Percentiles rank a stretch among this genome's conserved stretches.
Conservation (phyloP, 2,888 invertebrate genomes). For the Actias luna region DNA sequence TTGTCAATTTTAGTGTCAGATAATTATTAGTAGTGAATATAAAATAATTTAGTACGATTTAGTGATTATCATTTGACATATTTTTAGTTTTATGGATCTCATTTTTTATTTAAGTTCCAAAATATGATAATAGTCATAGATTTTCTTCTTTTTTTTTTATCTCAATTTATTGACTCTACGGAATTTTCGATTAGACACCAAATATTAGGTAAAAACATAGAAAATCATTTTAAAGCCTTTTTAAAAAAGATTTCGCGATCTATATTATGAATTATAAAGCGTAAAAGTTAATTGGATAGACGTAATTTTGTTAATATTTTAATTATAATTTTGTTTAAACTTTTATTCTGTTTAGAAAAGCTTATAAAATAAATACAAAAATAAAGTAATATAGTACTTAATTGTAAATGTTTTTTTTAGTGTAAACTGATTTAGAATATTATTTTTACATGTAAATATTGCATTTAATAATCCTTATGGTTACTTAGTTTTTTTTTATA, state of each 20-base stretch:
- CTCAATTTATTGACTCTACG: conserved; percentile 50
- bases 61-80: conserved; percentile 40
- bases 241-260: no score
- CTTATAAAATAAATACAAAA: conserved; percentile 38
- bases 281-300: conserved; percentile 20
- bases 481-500: conserved; percentile 54
- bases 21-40: conserved; percentile 18
- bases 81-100: conserved; percentile 63
- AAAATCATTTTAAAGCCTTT: conserved; percentile 35
- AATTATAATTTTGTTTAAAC: conserved; percentile 40
- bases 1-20: conserved; percentile 63
- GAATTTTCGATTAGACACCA: conserved; percentile 67
- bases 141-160: conserved; percentile 36
- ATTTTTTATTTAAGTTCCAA: conserved; percentile 75
- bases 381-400: no score
- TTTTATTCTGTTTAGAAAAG: conserved; percentile 58
- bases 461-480: conserved; percentile 75
- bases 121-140: conserved; percentile 73
- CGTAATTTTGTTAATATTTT: conserved; percentile 50
- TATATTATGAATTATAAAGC: neutral
- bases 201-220: conserved; percentile 73
- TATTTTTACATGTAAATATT: conserved; percentile 67
- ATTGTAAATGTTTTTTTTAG: conserved; percentile 12
- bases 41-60: conserved; percentile 18
- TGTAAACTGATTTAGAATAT: conserved; percentile 37